Evolutionary conservation across 1,140 invertebrate genomes (phyloP), one percentile per base, ranked within the genome.

Genomic region (Anoplolepis gracilipes): DNA sequence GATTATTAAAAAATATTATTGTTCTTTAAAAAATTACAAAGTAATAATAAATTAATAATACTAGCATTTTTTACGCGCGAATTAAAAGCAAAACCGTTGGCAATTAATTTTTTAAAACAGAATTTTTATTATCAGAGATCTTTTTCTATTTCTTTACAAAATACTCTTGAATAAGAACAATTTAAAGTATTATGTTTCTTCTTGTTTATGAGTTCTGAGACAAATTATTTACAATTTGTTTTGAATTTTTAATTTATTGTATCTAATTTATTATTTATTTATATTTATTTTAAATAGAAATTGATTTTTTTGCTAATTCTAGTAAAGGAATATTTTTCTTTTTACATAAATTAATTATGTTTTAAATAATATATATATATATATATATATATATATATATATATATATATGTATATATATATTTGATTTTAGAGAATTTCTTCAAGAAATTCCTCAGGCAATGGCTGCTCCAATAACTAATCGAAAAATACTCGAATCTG

Each of bases 381-480:
- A 33, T 5, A 33, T 33, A 5, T 33, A 33, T 33, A 5, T 36
- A 46, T 36, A 33, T 6, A 7, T 36, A 36, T 42, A 8, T 39
- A 39, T 8, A 39, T 8, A 8, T 39, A 39, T 8, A 39, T 5
- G 3, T 33, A 33, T 39, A 8, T 42, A 49, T 49, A 39, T 0
- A 3, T 57, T 28, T 19, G 7, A 28, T 90, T 92, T 65, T 61
- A 93, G 92, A 79, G 85, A 89, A 65, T 75, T 93, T 57, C 91
- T 92, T 75, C 78, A 77, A 65, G 55, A 87, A 22, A 64, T 79
- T 25, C 72, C 90, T 30, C 88, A 91, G 2, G 61, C 91, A 33
- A 91, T 93, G 59, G 90, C 91, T 42, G 90, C 92, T 1, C 92
- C 92, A 8, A 55, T 82, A 46, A 19, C 19, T 72, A 82, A 73